Base-by-base conservation (phyloP, 2,113 vertebrate species). In the Pipra filicauda region DNA sequence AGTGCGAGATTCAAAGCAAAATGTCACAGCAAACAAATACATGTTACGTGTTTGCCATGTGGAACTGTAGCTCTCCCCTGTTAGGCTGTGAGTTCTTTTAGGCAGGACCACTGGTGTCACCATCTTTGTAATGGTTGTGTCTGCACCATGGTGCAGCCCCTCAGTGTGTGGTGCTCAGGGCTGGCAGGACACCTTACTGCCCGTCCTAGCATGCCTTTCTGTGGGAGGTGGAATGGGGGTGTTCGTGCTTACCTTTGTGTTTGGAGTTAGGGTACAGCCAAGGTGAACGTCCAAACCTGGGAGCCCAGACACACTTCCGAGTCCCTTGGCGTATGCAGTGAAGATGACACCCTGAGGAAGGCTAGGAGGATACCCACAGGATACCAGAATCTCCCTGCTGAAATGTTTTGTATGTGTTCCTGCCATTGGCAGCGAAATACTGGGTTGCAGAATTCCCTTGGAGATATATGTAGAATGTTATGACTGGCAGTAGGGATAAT, bases 21-120 rank as follows among this genome's bases (percentile, higher is more conserved):
- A 74, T 0, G 0, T 79, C 67, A 19, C 30, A 20, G 10, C 0
- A 7, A 46, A 73, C 67, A 85, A 73, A 65, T 23, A 7, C 12
- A 5, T 3, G 0, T 65, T 43, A 33, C 0, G 3, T 37, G 44
- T 1, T 3, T 1, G 1, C 51, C 5, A 3, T 18, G 27, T 11
- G 8, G 33, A 64, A 15, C 39, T 1, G 3, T 0, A 44, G 39
- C 62, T 65, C 58, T 76, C 18, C 61, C 24, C 22, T 2, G 0
- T 54, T 16, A 66, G 49, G 48, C 41, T 75, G 26, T 15, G 26
- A 41, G 44, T 31, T 57, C 14, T 0, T 37, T 35, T 74, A 65
- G 59, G 30, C 43, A 77, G 43, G 71, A 43, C 18, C 28, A 12
- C 22, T 43, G 19, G 12, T 39, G 19, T 37, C 58, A 43, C 41